These are phyloP conservation scores for Zapus hudsonius DNA, from an alignment of 2,113 vertebrate genomes.

Conservation along the genomic window DNA sequence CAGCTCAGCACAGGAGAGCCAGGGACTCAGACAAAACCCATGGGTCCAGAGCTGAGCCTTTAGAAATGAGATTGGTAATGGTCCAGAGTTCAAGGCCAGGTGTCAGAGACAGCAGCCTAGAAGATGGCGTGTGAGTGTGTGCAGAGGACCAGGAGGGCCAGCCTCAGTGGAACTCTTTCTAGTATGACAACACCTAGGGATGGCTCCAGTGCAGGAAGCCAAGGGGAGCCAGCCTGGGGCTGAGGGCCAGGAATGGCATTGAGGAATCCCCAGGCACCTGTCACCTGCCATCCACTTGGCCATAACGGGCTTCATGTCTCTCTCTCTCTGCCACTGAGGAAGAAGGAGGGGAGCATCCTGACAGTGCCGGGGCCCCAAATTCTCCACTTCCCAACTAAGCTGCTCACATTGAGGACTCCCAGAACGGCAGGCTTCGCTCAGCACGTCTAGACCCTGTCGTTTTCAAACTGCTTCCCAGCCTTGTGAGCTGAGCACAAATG, in stretches of 20 bases:
- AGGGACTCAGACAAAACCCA: no score
- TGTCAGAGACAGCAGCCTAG: neutral
- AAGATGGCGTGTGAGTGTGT: no score
- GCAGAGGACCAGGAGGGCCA: fast-evolving
- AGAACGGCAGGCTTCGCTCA: neutral
- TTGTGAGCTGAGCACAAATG: neutral
- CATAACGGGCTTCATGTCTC: neutral
- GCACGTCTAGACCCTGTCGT: neutral
- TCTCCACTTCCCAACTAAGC: no score
- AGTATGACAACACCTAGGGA: no score
- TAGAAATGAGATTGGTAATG: fast-evolving
- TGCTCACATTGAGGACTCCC: neutral
- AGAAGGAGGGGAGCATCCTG: neutral
- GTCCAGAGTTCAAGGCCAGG: neutral
- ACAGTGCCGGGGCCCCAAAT: fast-evolving
- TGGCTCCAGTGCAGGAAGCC: neutral
- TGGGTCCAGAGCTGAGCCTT: fast-evolving
- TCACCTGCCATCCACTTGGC: neutral
- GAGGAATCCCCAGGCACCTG: no score
- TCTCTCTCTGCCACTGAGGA: fast-evolving
- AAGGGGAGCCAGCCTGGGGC: no score
- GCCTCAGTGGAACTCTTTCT: fast-evolving
- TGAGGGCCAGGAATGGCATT: no score
- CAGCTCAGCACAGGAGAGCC: neutral
- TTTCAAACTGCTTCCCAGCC: no score